Conservation (phyloP, 30 jellyfish, hydroid and myxozoan species). For the Rhopilema esculentum region DNA sequence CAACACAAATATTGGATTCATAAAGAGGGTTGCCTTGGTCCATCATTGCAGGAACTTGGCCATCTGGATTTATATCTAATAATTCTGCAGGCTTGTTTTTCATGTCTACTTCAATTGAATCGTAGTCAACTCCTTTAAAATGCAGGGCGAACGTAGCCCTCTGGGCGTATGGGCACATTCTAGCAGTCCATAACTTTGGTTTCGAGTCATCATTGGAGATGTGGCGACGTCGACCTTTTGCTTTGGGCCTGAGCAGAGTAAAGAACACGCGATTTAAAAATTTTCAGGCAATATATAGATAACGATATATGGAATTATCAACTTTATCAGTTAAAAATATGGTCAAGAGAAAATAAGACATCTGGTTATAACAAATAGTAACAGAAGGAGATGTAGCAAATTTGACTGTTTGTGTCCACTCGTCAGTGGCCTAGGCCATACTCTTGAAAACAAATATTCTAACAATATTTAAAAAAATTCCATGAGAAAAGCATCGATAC, state of each 20-base stretch:
- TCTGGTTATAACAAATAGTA: no score
- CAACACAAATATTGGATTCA: conserved; percentile 76
- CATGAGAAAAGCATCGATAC: no score
- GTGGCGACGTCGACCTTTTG: conserved; percentile 41
- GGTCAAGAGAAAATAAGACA: no score
- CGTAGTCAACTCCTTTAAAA: conserved; percentile 63
- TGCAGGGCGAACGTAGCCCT: conserved; percentile 63
- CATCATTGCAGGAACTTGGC: conserved; percentile 75
- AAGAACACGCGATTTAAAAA: background rate
- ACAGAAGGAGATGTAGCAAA: no score
- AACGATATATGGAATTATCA: no score
- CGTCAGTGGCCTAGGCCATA: no score
- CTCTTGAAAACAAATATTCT: no score
- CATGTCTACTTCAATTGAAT: conserved; percentile 52
- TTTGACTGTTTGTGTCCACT: no score
- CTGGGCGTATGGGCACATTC: conserved; percentile 76
- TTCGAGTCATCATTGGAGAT: conserved; percentile 8
- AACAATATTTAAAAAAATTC: no score
- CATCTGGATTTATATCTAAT: conserved; percentile 55
- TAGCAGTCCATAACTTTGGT: conserved; percentile 68
- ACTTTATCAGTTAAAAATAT: no score
- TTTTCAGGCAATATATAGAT: background rate
- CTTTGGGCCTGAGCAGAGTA: conserved; percentile 39
- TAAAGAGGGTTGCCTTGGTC: conserved; percentile 57
- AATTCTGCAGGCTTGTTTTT: conserved; percentile 63